Percentiles rank a stretch among this genome's conserved stretches.
These are phyloP conservation scores for Dicerorhinus sumatrensis DNA, from an alignment of 2,113 vertebrate genomes.

Conservation along the genomic window DNA sequence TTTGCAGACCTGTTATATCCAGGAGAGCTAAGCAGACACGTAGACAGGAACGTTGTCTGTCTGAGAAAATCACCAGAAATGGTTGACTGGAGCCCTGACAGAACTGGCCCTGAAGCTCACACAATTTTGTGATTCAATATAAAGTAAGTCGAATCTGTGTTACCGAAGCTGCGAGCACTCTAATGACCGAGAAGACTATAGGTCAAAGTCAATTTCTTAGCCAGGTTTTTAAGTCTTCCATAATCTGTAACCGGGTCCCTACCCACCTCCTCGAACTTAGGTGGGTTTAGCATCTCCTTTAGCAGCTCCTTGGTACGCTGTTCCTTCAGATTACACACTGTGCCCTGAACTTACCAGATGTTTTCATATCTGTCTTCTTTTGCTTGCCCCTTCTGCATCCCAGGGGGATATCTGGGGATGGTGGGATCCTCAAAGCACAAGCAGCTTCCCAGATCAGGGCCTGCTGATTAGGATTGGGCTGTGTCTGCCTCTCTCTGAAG, in stretches of 20 bases:
- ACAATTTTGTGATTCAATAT: rapidly evolving
- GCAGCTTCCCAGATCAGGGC: not conserved
- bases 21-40: not conserved
- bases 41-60: not conserved
- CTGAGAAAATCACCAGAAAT: not conserved
- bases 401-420: not conserved
- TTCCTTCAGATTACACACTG: not conserved
- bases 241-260: not conserved
- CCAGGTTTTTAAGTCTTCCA: not conserved
- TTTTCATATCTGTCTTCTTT: not conserved
- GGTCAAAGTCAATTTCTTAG: not conserved
- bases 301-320: not conserved
- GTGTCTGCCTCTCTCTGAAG: not conserved
- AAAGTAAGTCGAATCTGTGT: not conserved
- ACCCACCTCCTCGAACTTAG: not conserved
- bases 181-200: not conserved
- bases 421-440: not conserved
- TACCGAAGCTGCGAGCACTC: not conserved
- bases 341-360: not conserved
- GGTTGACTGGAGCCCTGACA: not conserved
- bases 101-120: not conserved
- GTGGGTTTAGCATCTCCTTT: no score
- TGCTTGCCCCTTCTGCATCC: not conserved
- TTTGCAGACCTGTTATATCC: not conserved
- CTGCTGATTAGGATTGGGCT: not conserved